Conservation (phyloP, 2,888 invertebrate species). For the Dusona sp. region DNA sequence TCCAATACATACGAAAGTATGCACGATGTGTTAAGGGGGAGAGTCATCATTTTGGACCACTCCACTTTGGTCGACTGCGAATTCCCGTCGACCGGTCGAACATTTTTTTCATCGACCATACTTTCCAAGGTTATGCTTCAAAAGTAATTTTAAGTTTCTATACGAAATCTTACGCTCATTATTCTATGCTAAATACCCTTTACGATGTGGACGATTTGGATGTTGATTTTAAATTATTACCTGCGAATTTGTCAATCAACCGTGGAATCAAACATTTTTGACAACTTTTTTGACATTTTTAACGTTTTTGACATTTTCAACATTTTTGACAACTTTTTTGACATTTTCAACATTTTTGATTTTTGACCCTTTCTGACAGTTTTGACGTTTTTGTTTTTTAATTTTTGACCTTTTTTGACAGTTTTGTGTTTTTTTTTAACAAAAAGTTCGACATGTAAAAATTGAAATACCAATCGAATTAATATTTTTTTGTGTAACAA, state of each 20-base stretch:
- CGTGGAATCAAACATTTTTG: not conserved
- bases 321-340: no score
- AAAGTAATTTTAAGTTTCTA: not conserved
- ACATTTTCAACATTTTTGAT: no score
- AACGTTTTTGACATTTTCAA: no score
- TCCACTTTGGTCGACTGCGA: not conserved
- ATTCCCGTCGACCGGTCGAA: not conserved
- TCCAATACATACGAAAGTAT: conserved; percentile 58
- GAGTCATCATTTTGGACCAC: conserved; percentile 23
- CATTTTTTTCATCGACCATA: not conserved
- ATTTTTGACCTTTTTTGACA: no score
- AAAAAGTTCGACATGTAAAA: not conserved
- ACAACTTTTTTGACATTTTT: no score
- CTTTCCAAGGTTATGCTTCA: not conserved
- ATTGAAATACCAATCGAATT: not conserved
- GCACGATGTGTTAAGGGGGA: conserved; percentile 7
- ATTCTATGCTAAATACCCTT: not conserved
- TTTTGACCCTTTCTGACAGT: no score
- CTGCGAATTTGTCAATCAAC: not conserved
- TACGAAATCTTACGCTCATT: not conserved
- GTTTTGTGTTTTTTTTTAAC: not conserved
- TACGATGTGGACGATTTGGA: no score
- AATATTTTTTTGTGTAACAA: not conserved
- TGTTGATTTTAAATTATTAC: no score
- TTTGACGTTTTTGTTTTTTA: no score